phyloP scores from a whole-genome alignment of 1,140 invertebrate genomes.

The Grapholita molesta region DNA sequence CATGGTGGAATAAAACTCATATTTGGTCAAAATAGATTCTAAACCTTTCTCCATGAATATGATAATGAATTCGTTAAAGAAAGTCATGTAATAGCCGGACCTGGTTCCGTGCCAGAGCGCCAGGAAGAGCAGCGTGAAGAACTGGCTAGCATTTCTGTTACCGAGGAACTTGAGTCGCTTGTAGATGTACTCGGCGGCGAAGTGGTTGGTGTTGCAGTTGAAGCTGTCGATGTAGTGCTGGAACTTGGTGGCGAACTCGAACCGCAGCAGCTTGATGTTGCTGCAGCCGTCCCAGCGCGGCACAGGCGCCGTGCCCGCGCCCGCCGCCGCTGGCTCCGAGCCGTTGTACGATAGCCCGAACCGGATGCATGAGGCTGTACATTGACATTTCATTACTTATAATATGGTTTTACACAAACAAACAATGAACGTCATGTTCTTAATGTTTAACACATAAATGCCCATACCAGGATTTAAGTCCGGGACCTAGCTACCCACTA shows the following conservation, averaged over 20 bases:
- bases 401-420: too few species aligned
- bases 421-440: too few species aligned
- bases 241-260: constrained; percentile 89
- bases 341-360: constrained; percentile 92
- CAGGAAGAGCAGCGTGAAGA: constrained; percentile 89
- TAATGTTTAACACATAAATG: too few species aligned
- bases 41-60: constrained; percentile 91
- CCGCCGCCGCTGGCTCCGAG: constrained; percentile 73
- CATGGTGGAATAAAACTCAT: constrained; percentile 70
- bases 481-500: too few species aligned
- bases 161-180: constrained; percentile 94
- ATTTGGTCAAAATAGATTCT: constrained; percentile 75
- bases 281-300: constrained; percentile 90
- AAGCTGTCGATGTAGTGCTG: constrained; percentile 92
- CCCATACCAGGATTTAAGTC: too few species aligned
- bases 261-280: constrained; percentile 88
- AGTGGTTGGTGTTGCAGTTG: constrained; percentile 96
- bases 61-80: constrained; percentile 94
- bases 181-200: constrained; percentile 95
- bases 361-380: constrained; percentile 77
- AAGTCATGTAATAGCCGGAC: constrained; percentile 94
- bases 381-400: not conserved
- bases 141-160: constrained; percentile 90
- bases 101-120: constrained; percentile 96
- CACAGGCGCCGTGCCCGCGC: constrained; percentile 42